These are phyloP conservation scores for Pseudomyrmex flavicornis DNA, from an alignment of 1,140 invertebrate genomes.

Conservation along the genomic window DNA sequence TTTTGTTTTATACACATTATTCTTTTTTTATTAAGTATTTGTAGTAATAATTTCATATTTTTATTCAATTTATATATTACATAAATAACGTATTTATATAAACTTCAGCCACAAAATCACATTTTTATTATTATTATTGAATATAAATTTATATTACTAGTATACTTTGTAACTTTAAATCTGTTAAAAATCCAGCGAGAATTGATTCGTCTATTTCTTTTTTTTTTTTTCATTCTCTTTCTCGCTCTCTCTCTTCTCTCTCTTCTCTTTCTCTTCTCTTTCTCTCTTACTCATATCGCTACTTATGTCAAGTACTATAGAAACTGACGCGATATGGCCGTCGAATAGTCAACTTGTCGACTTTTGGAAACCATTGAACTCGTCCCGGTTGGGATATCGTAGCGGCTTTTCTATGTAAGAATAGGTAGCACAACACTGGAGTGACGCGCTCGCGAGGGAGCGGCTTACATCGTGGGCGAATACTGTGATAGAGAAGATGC, in stretches of 20 bases:
- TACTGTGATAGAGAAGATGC: constrained; percentile 59
- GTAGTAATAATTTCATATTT: constrained; percentile 7
- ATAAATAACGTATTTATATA: too few species aligned
- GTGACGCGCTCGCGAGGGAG: constrained; percentile 36
- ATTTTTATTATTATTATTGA: too few species aligned
- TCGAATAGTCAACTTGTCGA: constrained; percentile 66
- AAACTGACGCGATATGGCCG: constrained; percentile 54
- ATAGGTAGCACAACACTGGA: constrained; percentile 59
- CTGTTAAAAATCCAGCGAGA: constrained; percentile 2
- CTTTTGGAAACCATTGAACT: constrained; percentile 72
- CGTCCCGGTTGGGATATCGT: constrained; percentile 66
- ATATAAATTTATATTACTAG: too few species aligned
- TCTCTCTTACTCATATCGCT: neutral
- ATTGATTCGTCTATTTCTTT: neutral
- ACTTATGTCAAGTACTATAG: constrained; percentile 45
- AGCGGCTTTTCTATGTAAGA: constrained; percentile 66
- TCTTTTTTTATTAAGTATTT: constrained; percentile 41
- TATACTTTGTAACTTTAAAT: neutral
- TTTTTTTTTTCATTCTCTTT: neutral
- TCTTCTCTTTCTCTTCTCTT: neutral
- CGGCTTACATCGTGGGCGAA: constrained; percentile 55
- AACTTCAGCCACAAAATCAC: too few species aligned
- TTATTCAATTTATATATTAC: too few species aligned
- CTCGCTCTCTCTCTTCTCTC: neutral
- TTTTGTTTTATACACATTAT: constrained; percentile 45